Evolutionary conservation across 2,113 vertebrate genomes (phyloP).

Genomic region (Malurus elegans): DNA sequence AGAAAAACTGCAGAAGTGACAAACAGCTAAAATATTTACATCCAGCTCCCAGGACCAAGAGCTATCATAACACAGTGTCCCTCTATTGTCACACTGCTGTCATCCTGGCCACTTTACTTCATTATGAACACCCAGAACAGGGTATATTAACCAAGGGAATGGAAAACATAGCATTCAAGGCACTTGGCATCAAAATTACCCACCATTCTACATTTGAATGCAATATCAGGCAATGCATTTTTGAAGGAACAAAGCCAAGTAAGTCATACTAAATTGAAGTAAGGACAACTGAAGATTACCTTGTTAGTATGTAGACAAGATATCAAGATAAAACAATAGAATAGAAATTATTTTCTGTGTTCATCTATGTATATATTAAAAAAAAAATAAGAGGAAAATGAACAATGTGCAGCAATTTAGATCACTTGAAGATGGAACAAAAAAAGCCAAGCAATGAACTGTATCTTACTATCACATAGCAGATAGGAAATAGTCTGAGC

Average conservation of each 20-base stretch:
- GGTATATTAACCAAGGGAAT: rapidly evolving
- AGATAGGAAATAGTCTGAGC: neutral
- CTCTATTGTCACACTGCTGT: too few relatives aligned
- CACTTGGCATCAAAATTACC: neutral
- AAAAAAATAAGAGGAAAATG: neutral
- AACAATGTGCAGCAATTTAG: neutral
- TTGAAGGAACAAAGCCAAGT: neutral
- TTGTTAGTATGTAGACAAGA: neutral
- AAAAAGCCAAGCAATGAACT: neutral
- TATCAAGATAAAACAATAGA: neutral
- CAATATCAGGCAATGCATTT: neutral
- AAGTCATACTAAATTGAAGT: neutral
- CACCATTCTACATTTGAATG: neutral
- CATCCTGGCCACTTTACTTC: neutral
- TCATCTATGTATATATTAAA: neutral
- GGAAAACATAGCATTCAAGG: neutral
- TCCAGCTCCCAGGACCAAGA: neutral
- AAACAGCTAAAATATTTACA: neutral
- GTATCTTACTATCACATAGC: neutral
- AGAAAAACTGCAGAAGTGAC: neutral
- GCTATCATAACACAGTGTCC: neutral
- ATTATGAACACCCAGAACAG: neutral
- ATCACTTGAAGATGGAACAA: neutral
- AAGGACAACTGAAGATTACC: neutral
- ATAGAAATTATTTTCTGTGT: neutral